These are phyloP conservation scores for Hydra vulgaris DNA, from an alignment of 30 jellyfish, hydroid and myxozoan genomes.

Conservation along the genomic window DNA sequence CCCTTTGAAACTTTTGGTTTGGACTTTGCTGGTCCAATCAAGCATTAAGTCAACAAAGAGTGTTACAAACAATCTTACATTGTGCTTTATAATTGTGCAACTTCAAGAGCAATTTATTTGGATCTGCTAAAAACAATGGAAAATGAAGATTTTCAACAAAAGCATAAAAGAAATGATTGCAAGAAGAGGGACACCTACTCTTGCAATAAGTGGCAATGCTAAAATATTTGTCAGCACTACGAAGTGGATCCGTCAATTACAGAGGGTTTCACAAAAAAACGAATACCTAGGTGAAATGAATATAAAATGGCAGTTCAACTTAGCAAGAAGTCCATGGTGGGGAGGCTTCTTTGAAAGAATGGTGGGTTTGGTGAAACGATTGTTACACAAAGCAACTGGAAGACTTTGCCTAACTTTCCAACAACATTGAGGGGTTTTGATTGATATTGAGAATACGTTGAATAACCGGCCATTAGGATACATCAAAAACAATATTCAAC, in stretches of 20 bases:
- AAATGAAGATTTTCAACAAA: not conserved
- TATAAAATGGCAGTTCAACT: not conserved
- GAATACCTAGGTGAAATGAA: not conserved
- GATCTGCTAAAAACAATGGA: slow-evolving; percentile 1
- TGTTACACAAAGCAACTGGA: not conserved
- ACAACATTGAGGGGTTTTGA: not conserved
- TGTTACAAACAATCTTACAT: slow-evolving; percentile 18
- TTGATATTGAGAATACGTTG: not conserved
- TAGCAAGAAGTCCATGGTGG: not conserved
- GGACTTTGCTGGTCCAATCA: slow-evolving; percentile 1
- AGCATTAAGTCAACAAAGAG: not conserved
- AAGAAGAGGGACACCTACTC: not conserved
- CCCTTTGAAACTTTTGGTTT: slow-evolving; percentile 24
- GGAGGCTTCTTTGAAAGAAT: not conserved
- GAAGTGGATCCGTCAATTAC: not conserved
- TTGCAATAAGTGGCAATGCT: no score
- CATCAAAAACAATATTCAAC: not conserved
- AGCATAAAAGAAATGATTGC: not conserved
- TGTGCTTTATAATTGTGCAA: slow-evolving; percentile 26
- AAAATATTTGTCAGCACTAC: not conserved
- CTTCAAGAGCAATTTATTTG: slow-evolving; percentile 19
- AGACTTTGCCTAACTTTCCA: not conserved
- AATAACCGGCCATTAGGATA: not conserved
- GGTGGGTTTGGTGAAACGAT: not conserved
- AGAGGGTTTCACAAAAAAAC: not conserved